Evolutionary conservation across 2,113 vertebrate species (phyloP).

Genomic region (Macroglossus sobrinus): DNA sequence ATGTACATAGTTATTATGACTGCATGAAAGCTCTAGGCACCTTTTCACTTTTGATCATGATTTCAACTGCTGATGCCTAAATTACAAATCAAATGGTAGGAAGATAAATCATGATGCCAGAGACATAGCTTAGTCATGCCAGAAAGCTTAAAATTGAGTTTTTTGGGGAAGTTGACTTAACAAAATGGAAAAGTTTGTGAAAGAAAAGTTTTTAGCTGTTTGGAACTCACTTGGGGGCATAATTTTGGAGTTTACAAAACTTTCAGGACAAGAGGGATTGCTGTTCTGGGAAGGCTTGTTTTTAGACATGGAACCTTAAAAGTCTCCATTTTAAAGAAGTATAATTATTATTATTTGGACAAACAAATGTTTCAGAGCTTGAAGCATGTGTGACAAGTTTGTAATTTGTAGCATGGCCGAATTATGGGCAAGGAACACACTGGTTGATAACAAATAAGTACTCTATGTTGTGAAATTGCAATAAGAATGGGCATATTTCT

Average conservation of each 20-base stretch:
- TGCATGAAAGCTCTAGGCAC: constrained; percentile 14
- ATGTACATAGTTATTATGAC: constrained; percentile 34
- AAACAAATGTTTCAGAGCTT: neutral
- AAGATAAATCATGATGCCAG: constrained; percentile 19
- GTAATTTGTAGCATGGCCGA: neutral
- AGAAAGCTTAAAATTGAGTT: neutral
- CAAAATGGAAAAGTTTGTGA: neutral
- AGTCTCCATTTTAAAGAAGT: neutral
- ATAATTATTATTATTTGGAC: neutral
- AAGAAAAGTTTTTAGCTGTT: neutral
- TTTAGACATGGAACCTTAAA: neutral
- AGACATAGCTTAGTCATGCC: neutral
- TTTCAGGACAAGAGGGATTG: neutral
- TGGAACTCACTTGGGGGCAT: neutral
- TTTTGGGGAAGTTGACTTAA: neutral
- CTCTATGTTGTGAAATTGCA: neutral
- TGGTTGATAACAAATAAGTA: neutral
- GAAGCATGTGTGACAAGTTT: neutral
- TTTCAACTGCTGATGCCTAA: constrained; percentile 53
- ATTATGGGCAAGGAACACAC: neutral
- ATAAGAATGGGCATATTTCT: neutral
- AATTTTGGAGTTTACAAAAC: neutral
- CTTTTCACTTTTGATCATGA: constrained; percentile 47
- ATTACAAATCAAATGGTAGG: constrained; percentile 42
- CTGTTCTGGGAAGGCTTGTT: neutral